Evolutionary conservation across 1,140 invertebrate genomes (phyloP).

Genomic region (Eupristina koningsbergeri): DNA sequence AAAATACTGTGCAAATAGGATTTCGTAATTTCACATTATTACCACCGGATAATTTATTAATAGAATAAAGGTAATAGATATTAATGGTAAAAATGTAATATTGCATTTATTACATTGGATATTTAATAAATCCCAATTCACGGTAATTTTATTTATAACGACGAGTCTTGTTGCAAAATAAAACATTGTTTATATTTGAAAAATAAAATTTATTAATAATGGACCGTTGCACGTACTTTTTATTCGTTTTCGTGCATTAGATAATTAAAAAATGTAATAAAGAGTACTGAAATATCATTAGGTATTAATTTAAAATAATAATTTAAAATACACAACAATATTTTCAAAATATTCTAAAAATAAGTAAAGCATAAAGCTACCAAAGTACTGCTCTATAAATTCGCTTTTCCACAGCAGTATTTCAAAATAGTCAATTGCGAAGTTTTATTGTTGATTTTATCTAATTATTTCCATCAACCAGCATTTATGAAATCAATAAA

Average conservation of each 20-base stretch:
- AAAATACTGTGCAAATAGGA: neutral
- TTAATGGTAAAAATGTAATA: too few relatives aligned
- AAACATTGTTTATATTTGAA: too few relatives aligned
- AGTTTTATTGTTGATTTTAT: neutral
- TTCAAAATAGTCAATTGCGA: neutral
- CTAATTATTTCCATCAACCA: neutral
- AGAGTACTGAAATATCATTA: too few relatives aligned
- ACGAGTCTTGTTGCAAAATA: too few relatives aligned
- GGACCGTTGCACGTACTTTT: neutral
- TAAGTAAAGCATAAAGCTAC: neutral
- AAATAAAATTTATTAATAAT: too few relatives aligned
- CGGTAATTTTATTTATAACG: too few relatives aligned
- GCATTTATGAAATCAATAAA: neutral
- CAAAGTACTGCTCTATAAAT: neutral
- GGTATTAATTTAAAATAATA: too few relatives aligned
- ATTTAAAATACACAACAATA: too few relatives aligned
- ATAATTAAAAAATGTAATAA: neutral
- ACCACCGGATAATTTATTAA: neutral
- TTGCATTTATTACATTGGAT: too few relatives aligned
- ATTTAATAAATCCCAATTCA: too few relatives aligned
- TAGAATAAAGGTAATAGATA: too few relatives aligned
- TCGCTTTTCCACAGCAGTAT: neutral
- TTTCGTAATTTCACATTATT: neutral
- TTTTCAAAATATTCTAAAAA: constrained; percentile 6
- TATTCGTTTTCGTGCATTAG: neutral